Base-by-base conservation (phyloP, 2,113 vertebrate genomes). In the Eretmochelys imbricata region DNA sequence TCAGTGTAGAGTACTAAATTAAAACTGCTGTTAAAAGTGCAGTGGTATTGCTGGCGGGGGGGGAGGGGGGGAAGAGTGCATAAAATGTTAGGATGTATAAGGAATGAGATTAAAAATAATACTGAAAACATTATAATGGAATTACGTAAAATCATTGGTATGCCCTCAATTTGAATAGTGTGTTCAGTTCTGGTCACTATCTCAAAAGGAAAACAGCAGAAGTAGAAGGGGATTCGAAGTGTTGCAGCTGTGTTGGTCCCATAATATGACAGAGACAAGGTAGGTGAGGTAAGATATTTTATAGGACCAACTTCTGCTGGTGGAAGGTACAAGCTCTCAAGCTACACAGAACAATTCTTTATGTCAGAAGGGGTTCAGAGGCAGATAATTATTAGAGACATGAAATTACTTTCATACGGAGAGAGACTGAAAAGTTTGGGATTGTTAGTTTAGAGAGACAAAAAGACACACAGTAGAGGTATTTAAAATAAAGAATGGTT, bases 171-270 rank as follows among this genome's bases (percentile, higher is more conserved):
- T 88, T 50, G 75, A 96, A 89, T 62, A 87, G 80, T 88, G 78
- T 46, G 85, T 93, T 97, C 94, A 84, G 94, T 72, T 94, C 96
- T 89, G 94, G 94, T 91, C 89, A 85, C 88, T 88, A 97, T 97
- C 90, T 95, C 82, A 72, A 89, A 87, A 91, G 65, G 65, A 95
- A 92, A 25, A 96, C 51, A 96, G 80, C 69, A 97, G 62, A 92
- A 96, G 91, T 57, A 97, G 62, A 92, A 95, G 91, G 93, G 94
- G 90, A 80, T 72, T 95, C 91, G 82, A 87, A 96, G 95, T 96
- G 96, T 1, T 59, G 57, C 10, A 59, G 10, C 57, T 29, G 10
- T 29, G 27, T 59, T 59, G 27, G 25, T 59, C 11, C 57, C 57
- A 59, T 59, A 25, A 29, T 25, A 59, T 59, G 57, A 59, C 5